phyloP scores from a whole-genome alignment of 2,888 invertebrate species.

The Podotricha telesiphe region DNA sequence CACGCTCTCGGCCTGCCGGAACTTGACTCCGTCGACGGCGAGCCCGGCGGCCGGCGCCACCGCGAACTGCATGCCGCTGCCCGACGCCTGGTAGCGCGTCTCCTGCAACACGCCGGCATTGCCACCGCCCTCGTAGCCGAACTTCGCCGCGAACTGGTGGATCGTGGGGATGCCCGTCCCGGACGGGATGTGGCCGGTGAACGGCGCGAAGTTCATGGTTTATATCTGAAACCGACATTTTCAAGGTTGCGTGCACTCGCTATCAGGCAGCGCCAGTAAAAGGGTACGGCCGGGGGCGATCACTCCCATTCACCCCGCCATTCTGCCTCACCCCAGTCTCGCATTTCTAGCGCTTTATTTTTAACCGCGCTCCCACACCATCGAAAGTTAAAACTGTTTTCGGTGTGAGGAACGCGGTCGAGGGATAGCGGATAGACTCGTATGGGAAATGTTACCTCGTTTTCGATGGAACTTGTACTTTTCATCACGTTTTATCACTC shows the following conservation, averaged over 20 bases:
- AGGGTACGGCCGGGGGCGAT: constrained; percentile 75
- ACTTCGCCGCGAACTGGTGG: constrained; percentile 92
- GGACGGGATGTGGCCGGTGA: constrained; percentile 90
- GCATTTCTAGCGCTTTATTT: constrained; percentile 78
- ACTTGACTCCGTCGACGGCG: constrained; percentile 84
- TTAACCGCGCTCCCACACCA: constrained; percentile 79
- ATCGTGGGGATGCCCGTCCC: constrained; percentile 90
- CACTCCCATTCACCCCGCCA: constrained; percentile 82
- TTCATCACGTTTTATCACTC: constrained; percentile 72
- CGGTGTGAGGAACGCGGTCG: not conserved
- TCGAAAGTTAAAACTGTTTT: constrained; percentile 50
- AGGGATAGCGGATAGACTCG: constrained; percentile 41
- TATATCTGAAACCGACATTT: constrained; percentile 47
- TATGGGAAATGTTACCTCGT: constrained; percentile 64
- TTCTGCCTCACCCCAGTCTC: constrained; percentile 80
- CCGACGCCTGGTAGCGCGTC: constrained; percentile 66
- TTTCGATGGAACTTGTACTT: constrained; percentile 54
- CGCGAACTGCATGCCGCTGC: constrained; percentile 69
- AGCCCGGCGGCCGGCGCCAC: constrained; percentile 59
- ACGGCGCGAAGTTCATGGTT: constrained; percentile 93
- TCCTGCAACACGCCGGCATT: constrained; percentile 69
- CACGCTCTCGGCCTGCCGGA: constrained; percentile 81
- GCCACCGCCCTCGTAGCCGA: constrained; percentile 77
- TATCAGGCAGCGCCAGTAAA: constrained; percentile 52
- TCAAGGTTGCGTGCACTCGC: constrained; percentile 45